Evolutionary conservation across 2,797 vertebrate species (phyloP).

Genomic region (Neopelma chrysocephalum): DNA sequence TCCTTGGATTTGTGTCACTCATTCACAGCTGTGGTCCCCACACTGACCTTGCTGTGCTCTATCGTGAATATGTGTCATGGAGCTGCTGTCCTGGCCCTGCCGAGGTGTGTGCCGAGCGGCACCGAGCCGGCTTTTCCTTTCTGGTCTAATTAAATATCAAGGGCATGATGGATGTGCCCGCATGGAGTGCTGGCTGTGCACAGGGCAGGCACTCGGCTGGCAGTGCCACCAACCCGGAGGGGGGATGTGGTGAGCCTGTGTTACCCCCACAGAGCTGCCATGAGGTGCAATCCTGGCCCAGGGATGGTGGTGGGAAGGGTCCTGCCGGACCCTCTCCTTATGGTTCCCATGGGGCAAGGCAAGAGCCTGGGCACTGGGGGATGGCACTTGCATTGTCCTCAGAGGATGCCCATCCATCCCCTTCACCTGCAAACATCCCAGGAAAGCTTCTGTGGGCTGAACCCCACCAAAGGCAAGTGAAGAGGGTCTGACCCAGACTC

Average conservation of each 20-base stretch:
- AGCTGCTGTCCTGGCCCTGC: neutral
- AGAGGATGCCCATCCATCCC: neutral
- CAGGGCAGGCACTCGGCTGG: fast-evolving
- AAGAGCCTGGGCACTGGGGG: neutral
- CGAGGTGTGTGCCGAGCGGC: fast-evolving
- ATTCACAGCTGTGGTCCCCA: fast-evolving
- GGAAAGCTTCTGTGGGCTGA: neutral
- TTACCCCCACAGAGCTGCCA: neutral
- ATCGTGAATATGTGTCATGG: neutral
- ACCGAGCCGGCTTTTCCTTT: neutral
- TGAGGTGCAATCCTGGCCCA: neutral
- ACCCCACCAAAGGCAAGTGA: neutral
- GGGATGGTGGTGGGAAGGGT: fast-evolving
- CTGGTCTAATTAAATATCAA: neutral
- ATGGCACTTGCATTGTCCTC: fast-evolving
- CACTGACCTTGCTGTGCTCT: neutral
- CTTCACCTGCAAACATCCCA: neutral
- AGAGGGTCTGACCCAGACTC: neutral
- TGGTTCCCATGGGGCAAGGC: fast-evolving
- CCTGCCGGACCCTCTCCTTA: neutral
- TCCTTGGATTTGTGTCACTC: neutral
- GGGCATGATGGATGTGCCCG: neutral
- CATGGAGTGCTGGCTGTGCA: fast-evolving
- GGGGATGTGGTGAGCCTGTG: neutral
- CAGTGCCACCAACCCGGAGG: fast-evolving